A percentile compares a stretch with the other conserved stretches of the same genome.
These are phyloP conservation scores for Scaptomyza pallida DNA, from an alignment of 1,140 invertebrate species.

Conservation along the genomic window DNA sequence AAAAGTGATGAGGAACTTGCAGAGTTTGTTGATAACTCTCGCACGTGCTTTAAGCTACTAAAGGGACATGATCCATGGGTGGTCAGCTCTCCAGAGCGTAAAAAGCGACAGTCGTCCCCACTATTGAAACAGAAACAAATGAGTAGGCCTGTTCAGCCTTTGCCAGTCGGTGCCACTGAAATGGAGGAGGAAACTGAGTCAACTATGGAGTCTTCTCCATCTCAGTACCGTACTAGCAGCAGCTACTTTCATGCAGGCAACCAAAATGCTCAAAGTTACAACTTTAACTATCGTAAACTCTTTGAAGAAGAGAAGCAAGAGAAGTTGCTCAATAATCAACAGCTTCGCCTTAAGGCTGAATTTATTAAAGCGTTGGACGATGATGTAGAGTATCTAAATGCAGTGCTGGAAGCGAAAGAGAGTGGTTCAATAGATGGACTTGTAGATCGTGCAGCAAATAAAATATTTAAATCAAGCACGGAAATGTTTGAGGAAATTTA, in stretches of 20 bases:
- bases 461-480: slow-evolving; percentile 19
- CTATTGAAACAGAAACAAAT: neutral
- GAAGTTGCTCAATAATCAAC: slow-evolving; percentile 17
- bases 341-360: slow-evolving; percentile 34
- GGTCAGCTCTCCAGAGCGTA: neutral
- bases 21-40: neutral
- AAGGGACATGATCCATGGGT: neutral
- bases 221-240: neutral
- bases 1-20: neutral
- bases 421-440: slow-evolving; percentile 11
- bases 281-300: slow-evolving; percentile 52
- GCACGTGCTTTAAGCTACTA: neutral
- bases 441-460: slow-evolving; percentile 35
- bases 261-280: neutral
- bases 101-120: neutral
- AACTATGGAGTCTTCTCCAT: neutral
- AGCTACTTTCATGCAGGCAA: slow-evolving; percentile 28
- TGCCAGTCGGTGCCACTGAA: slow-evolving; percentile 3
- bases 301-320: slow-evolving; percentile 21
- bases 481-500: slow-evolving; percentile 38
- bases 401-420: slow-evolving; percentile 7
- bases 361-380: slow-evolving; percentile 54
- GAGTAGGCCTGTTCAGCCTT: neutral
- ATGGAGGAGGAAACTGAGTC: slow-evolving; percentile 1
- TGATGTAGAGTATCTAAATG: slow-evolving; percentile 46